Evolutionary conservation across 1,140 invertebrate species (phyloP).

Genomic region (Cryptotermes secundus): DNA sequence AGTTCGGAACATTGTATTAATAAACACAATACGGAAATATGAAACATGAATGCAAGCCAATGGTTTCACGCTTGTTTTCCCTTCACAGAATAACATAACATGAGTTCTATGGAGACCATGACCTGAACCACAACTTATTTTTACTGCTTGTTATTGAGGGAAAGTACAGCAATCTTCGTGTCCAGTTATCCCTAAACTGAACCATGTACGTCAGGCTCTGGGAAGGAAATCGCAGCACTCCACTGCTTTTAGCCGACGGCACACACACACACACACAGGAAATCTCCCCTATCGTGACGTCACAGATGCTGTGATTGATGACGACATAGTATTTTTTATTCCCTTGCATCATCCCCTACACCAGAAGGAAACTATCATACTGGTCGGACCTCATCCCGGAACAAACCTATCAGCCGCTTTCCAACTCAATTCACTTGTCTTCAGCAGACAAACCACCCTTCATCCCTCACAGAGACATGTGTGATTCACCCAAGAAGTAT

Average conservation of each 20-base stretch:
- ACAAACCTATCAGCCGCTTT: slow-evolving; percentile 14
- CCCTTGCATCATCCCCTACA: background rate
- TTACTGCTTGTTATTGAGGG: too few species aligned
- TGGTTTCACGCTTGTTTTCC: too few species aligned
- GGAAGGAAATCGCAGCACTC: background rate
- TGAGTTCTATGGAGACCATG: too few species aligned
- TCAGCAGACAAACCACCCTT: background rate
- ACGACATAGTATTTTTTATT: background rate
- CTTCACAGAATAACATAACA: too few species aligned
- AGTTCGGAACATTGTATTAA: too few species aligned
- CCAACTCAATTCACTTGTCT: slow-evolving; percentile 15
- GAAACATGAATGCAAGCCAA: too few species aligned
- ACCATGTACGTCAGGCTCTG: too few species aligned
- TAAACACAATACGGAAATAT: too few species aligned
- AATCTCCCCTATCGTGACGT: background rate
- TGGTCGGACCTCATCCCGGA: background rate
- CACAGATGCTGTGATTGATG: background rate
- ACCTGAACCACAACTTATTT: too few species aligned
- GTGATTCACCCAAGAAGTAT: background rate
- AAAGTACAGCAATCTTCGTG: too few species aligned
- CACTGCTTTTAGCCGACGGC: background rate
- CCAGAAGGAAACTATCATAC: slow-evolving; percentile 10
- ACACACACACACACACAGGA: background rate
- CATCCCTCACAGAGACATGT: background rate
- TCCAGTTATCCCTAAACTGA: too few species aligned